Conservation (phyloP, 2,797 vertebrate genomes). For the Coracias cyanogaster region DNA sequence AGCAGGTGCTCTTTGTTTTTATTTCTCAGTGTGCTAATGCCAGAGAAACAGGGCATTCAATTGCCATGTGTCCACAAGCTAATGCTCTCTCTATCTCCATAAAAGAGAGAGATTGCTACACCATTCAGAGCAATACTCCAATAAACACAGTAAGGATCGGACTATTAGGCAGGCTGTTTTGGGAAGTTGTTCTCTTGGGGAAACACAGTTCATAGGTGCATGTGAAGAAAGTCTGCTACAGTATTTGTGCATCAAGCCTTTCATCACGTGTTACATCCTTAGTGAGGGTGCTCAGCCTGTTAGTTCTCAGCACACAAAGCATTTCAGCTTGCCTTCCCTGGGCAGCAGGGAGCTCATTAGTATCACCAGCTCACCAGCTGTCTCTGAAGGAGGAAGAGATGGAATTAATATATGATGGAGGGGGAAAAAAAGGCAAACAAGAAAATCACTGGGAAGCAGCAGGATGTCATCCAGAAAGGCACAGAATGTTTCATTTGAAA, state of each 20-base stretch:
- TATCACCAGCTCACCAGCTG: constrained; percentile 71
- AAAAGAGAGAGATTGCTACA: constrained; percentile 3
- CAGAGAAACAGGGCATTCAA: constrained; percentile 63
- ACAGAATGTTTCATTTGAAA: constrained; percentile 22
- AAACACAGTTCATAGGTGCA: constrained; percentile 15
- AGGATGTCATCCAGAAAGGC: constrained; percentile 22
- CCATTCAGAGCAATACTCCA: not conserved
- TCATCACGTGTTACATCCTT: not conserved
- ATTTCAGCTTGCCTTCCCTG: constrained; percentile 46
- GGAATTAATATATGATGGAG: constrained; percentile 12
- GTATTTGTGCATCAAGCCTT: constrained; percentile 35
- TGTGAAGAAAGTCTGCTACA: not conserved
- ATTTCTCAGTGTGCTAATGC: constrained; percentile 40
- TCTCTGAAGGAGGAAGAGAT: constrained; percentile 36
- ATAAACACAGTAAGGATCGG: not conserved
- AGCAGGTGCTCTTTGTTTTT: constrained; percentile 71
- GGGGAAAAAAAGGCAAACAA: not conserved
- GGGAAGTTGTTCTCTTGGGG: constrained; percentile 18
- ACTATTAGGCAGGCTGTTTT: not conserved
- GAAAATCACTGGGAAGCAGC: constrained; percentile 11
- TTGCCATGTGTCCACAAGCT: constrained; percentile 64
- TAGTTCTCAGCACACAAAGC: constrained; percentile 59
- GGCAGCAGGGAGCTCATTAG: constrained; percentile 71
- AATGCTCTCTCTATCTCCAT: constrained; percentile 41
- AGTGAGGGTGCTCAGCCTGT: constrained; percentile 34